phyloP scores from a whole-genome alignment of 2,113 vertebrate genomes.

The Vulpes vulpes region DNA sequence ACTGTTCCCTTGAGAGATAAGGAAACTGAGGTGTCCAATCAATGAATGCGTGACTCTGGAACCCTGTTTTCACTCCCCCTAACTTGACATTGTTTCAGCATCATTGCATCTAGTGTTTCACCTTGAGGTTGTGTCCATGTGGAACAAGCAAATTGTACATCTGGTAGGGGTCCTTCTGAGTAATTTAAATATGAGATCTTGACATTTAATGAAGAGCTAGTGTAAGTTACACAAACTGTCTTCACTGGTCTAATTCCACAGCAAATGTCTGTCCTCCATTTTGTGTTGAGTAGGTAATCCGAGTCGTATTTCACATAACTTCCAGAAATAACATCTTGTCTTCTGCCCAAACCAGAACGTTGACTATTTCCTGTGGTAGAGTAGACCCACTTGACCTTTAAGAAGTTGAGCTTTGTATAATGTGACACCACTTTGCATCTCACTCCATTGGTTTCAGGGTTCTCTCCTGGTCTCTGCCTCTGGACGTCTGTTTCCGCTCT shows the following conservation, averaged over 20 bases:
- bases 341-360: background rate
- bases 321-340: background rate
- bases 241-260: background rate
- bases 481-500: background rate
- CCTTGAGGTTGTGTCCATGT: background rate
- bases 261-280: background rate
- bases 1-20: background rate
- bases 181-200: conserved; percentile 30
- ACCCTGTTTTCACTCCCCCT: background rate
- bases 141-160: background rate
- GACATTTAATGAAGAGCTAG: background rate
- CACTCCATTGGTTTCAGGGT: background rate
- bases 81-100: background rate
- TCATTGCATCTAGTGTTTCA: background rate
- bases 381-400: background rate
- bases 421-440: background rate
- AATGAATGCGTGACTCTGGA: background rate
- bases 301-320: background rate
- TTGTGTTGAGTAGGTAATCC: background rate
- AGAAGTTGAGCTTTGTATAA: background rate
- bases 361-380: background rate
- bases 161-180: background rate
- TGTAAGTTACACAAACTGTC: background rate
- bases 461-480: background rate
- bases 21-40: background rate